phyloP scores from a whole-genome alignment of 1,140 invertebrate genomes.

The Drosophila trapezifrons region DNA sequence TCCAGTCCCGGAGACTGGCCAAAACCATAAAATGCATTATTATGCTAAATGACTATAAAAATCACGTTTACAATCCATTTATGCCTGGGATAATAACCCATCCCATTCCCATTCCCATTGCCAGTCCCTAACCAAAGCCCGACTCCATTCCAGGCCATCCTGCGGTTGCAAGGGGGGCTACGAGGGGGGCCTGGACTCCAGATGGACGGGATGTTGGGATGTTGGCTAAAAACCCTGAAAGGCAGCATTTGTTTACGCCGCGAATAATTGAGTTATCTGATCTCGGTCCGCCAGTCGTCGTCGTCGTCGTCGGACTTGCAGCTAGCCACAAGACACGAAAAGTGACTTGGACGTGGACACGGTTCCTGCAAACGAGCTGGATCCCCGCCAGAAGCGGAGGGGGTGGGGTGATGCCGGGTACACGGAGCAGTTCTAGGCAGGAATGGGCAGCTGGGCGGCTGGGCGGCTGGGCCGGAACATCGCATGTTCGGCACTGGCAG shows the following conservation, averaged over 20 bases:
- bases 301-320: no score
- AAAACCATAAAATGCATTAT: slow-evolving; percentile 83
- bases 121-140: neutral
- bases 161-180: neutral
- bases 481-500: slow-evolving; percentile 63
- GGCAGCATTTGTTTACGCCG: slow-evolving; percentile 84
- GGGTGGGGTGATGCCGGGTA: neutral
- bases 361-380: slow-evolving; percentile 33
- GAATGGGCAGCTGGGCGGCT: slow-evolving; percentile 7
- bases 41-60: slow-evolving; percentile 84
- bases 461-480: slow-evolving; percentile 18
- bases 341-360: slow-evolving; percentile 28
- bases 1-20: slow-evolving; percentile 41
- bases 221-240: slow-evolving; percentile 67
- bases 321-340: slow-evolving; percentile 74
- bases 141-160: slow-evolving; percentile 39
- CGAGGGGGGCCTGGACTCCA: neutral
- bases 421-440: slow-evolving; percentile 15
- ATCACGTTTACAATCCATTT: slow-evolving; percentile 84
- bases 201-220: slow-evolving; percentile 8
- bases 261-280: slow-evolving; percentile 84
- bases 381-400: neutral
- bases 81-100: slow-evolving; percentile 84
- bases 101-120: slow-evolving; percentile 26
- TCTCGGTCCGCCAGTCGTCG: slow-evolving; percentile 55